These are phyloP conservation scores for Hemitrygon akajei DNA, from an alignment of 2,797 vertebrate species.

Conservation along the genomic window DNA sequence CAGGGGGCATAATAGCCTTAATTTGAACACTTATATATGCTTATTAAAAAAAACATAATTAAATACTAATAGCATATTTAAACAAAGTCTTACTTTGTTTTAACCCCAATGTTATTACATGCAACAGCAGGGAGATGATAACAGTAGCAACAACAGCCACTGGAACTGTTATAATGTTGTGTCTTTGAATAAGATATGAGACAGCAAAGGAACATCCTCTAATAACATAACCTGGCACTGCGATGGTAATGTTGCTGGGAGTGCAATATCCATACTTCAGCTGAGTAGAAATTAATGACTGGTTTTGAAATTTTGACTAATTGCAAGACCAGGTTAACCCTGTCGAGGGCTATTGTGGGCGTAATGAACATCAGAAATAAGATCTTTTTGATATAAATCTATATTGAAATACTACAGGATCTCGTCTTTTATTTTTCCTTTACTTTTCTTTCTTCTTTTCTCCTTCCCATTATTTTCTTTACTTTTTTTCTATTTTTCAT, in stretches of 20 bases:
- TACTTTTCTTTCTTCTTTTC: neutral
- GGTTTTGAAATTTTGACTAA: neutral
- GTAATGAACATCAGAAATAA: neutral
- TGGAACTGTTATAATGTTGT: neutral
- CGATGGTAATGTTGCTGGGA: neutral
- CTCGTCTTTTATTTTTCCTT: neutral
- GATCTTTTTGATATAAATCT: neutral
- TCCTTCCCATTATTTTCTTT: too few species aligned
- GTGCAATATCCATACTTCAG: neutral
- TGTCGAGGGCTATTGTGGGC: neutral
- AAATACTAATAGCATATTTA: constrained; percentile 17
- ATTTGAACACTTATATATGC: neutral
- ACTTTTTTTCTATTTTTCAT: neutral
- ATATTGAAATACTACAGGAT: neutral
- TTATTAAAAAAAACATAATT: neutral
- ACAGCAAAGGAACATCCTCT: neutral
- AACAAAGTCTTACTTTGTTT: neutral
- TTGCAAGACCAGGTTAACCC: neutral
- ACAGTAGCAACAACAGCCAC: neutral
- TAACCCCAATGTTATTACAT: neutral
- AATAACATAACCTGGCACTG: neutral
- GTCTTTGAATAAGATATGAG: neutral
- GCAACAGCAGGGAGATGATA: neutral
- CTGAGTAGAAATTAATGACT: neutral
- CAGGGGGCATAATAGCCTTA: neutral